Base-by-base conservation (phyloP, 2,888 invertebrate species). In the Dyspetes luteomarginatus region DNA sequence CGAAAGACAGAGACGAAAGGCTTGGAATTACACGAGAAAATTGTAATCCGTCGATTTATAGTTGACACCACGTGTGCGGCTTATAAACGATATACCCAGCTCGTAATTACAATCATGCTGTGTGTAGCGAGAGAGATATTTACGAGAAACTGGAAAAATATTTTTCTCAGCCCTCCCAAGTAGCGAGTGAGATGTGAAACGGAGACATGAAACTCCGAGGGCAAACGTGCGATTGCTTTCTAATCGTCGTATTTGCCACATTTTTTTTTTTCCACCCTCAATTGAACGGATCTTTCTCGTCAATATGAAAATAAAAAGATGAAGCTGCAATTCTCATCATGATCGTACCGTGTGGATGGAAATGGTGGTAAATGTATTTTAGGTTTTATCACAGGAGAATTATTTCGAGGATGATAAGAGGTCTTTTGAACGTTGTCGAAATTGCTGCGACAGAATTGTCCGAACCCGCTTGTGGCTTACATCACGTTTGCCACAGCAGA, bases 1-100 rank as follows among this genome's bases (percentile, higher is more conserved):
- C 12, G 58, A 69, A 45, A 50, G 1, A 58, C 12, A 36, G 9
- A 36, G 36, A 36, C 22, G 55, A 19, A n/a, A 52, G 24, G 7
- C 41, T 50, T 50, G 71, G 67, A 68, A 68, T 81, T 77, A 58
- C 68, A 58, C 50, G 22, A 68, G 45, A 69, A 68, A 77, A 74
- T 65, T 50, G 52, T 81, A 78, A 81, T 81, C 65, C 55, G 17
- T 60, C 78, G 74, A 81, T 81, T 74, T 78, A 78, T 60, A 78
- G 78, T 74, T 78, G 58, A 74, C 74, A 19, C 58, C 81, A 74
- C 74, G 78, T 78, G 74, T 26, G 26, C 43, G 64, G 1, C 17
- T 30, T 56, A 15, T 17, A 26, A 62, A 26, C 64, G 22, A 30
- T 24, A 9, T 15, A 15, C 15, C 9, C 24, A 26, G 45, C n/a